Evolutionary conservation across 2,888 invertebrate species (phyloP), one percentile per base, ranked within the genome.

Genomic region (Candidula unifasciata): DNA sequence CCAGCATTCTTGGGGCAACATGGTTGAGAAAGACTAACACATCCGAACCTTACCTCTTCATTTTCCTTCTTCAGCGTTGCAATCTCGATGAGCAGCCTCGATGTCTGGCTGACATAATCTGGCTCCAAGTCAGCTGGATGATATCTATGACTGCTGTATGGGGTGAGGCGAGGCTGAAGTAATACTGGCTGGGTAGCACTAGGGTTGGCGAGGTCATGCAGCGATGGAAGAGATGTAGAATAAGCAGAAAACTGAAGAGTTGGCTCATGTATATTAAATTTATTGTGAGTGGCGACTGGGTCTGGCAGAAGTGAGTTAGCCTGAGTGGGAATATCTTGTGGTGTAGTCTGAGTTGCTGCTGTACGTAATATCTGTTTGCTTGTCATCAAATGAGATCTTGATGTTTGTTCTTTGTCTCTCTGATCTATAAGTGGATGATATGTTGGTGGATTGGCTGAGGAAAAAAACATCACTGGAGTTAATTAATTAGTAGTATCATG

Each of bases 51-150:
- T 52, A 83, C 83, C 79, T 79, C 73, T 52, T 83, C 30, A 44
- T 83, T 83, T 52, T 83, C 83, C 68, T 71, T 83, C 60, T 79
- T 83, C 24, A 83, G 64, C 3, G 73, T 80, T n/a, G 79, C 79
- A 60, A 79, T 77, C 35, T 83, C 83, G 3, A 52, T 73, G 37
- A 83, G 33, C 18, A 83, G 79, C 24, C 83, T 54, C 21, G 83
- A 73, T 27, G 69, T 79, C 6, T 83, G 71, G 18, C 83, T 83
- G 5, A 83, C 73, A 18, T 69, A n/a, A 30, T 69, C 78, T 44
- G 78, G 0, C 2, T 30, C 44, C 35, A 5, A 27, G 24, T 57
- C 27, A 35, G 57, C 21, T 24, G 71, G 54, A 24, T 13, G 10
- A 57, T 71, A 71, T 57, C 27, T 54, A 10, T 33, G 33, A 33